Conservation (phyloP, 2,797 vertebrate species). For the Mormyrus proboscirostris region DNA sequence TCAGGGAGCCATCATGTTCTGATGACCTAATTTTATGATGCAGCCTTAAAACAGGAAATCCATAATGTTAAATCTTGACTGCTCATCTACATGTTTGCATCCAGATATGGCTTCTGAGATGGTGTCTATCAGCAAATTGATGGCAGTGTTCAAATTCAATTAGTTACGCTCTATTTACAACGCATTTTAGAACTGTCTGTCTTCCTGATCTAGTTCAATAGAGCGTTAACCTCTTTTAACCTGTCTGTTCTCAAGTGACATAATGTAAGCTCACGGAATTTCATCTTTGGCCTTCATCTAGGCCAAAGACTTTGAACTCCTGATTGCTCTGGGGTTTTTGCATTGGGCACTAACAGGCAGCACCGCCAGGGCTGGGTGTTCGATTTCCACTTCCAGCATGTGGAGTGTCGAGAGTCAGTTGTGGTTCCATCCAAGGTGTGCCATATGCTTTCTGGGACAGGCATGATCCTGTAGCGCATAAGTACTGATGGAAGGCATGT, state of each 20-base stretch:
- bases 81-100: too few species aligned
- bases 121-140: conserved; percentile 4
- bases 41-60: background rate
- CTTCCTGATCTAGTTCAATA: background rate
- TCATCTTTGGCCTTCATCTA: background rate
- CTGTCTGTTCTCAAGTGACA: background rate
- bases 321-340: background rate
- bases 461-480: background rate
- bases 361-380: background rate
- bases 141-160: background rate
- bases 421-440: background rate
- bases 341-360: background rate
- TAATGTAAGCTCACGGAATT: background rate
- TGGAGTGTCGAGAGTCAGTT: background rate
- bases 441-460: background rate
- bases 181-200: background rate
- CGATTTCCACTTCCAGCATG: background rate
- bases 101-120: background rate
- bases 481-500: background rate
- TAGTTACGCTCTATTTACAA: background rate
- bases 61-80: background rate
- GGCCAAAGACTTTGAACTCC: background rate
- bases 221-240: background rate
- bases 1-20: background rate
- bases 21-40: background rate